phyloP scores from a whole-genome alignment of 2,113 vertebrate genomes.

The Odontophorus gujanensis region DNA sequence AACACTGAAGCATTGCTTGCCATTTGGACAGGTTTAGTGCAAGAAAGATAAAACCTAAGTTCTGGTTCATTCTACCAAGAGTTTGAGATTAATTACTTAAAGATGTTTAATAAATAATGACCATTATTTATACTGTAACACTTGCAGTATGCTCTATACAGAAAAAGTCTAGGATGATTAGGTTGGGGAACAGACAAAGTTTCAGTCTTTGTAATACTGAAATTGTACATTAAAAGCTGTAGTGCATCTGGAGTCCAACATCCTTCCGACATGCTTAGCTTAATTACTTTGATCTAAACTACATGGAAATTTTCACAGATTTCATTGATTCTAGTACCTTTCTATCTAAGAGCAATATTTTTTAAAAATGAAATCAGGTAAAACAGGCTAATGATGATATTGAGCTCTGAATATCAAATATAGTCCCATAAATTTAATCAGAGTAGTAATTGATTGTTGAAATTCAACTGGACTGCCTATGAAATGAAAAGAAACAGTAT shows the following conservation, averaged over 20 bases:
- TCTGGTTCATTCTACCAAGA: background rate
- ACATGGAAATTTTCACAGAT: background rate
- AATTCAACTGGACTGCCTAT: background rate
- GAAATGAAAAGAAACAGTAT: background rate
- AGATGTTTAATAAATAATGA: background rate
- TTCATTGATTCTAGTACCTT: background rate
- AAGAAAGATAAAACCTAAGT: background rate
- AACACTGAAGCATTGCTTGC: background rate
- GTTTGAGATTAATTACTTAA: background rate
- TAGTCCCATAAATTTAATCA: background rate
- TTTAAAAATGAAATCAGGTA: background rate
- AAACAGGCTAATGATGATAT: background rate
- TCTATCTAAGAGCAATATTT: background rate
- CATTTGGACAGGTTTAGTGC: background rate
- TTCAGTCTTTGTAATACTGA: background rate
- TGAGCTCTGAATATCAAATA: background rate
- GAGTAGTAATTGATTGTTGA: background rate
- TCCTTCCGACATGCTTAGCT: rapidly evolving
- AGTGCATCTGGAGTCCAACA: background rate
- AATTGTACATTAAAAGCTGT: background rate
- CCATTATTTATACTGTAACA: background rate
- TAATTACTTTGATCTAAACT: background rate
- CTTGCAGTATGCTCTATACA: background rate
- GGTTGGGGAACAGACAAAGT: background rate
- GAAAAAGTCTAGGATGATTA: background rate